These are phyloP conservation scores for Astyanax mexicanus DNA, from an alignment of 2,797 vertebrate genomes.

Conservation along the genomic window DNA sequence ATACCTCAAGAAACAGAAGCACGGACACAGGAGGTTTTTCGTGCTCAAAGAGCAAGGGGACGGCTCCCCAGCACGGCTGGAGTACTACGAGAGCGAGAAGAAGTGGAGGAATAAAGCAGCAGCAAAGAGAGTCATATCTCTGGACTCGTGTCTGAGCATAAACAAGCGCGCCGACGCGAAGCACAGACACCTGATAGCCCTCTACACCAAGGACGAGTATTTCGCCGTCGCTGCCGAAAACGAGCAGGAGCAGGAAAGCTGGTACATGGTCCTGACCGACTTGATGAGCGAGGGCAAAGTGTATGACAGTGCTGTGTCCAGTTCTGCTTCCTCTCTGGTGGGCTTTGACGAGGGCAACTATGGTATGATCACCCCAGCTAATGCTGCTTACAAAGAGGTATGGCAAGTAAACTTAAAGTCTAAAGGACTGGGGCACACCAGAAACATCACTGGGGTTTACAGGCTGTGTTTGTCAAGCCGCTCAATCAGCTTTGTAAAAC, in stretches of 20 bases:
- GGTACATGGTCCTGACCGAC: slow-evolving; percentile 89
- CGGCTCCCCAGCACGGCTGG: slow-evolving; percentile 86
- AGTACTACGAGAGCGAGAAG: slow-evolving; percentile 98
- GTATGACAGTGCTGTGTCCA: slow-evolving; percentile 74
- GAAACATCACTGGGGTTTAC: slow-evolving; percentile 91
- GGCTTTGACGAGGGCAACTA: slow-evolving; percentile 86
- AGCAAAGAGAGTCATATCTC: slow-evolving; percentile 90
- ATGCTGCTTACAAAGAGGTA: slow-evolving; percentile 91
- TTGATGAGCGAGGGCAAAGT: slow-evolving; percentile 87
- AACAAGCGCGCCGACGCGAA: slow-evolving; percentile 97
- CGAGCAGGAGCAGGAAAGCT: slow-evolving; percentile 93
- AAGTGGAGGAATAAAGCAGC: slow-evolving; percentile 96
- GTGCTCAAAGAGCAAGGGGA: slow-evolving; percentile 86
- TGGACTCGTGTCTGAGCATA: slow-evolving; percentile 94
- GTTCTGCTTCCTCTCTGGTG: slow-evolving; percentile 79
- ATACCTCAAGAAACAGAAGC: slow-evolving; percentile 94
- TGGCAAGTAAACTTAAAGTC: slow-evolving; percentile 97
- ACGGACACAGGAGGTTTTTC: slow-evolving; percentile 96
- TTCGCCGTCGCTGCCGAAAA: slow-evolving; percentile 94
- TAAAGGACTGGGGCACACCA: slow-evolving; percentile 92
- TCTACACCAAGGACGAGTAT: slow-evolving; percentile 97
- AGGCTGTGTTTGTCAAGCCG: slow-evolving; percentile 92
- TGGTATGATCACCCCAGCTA: slow-evolving; percentile 84
- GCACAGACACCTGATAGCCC: slow-evolving; percentile 93
- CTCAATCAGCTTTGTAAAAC: slow-evolving; percentile 92